These are phyloP conservation scores for Dendrocopos noguchii DNA, from an alignment of 2,113 vertebrate species.

Conservation along the genomic window DNA sequence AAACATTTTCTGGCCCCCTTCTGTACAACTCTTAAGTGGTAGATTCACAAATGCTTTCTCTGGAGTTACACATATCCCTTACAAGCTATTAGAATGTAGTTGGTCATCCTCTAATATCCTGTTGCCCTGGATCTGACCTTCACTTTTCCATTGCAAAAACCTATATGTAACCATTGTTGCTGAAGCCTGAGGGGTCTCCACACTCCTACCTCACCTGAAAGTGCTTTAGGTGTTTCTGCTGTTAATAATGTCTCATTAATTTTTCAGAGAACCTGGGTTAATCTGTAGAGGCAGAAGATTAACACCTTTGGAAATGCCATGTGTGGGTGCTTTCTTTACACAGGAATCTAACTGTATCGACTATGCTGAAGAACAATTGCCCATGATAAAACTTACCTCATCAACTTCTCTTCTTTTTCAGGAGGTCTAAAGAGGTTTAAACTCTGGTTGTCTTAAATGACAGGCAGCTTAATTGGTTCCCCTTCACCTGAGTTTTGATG, in stretches of 20 bases:
- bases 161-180: not conserved
- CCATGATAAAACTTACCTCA: not conserved
- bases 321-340: not conserved
- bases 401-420: not conserved
- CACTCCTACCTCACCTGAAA: not conserved
- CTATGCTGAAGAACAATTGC: not conserved
- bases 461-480: not conserved
- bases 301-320: not conserved
- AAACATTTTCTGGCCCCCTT: not conserved
- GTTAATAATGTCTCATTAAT: not conserved
- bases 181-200: not conserved
- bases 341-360: not conserved
- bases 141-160: not conserved
- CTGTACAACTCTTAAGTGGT: not conserved
- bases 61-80: not conserved
- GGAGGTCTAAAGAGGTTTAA: not conserved
- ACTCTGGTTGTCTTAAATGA: not conserved
- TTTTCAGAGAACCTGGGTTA: not conserved
- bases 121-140: not conserved
- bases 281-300: not conserved
- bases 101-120: not conserved
- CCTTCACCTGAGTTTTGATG: not conserved
- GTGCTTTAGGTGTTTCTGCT: not conserved
- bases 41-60: not conserved
- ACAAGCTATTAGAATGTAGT: rapidly evolving